These are phyloP conservation scores for Hipparchia sbordonii DNA, from an alignment of 2,888 invertebrate genomes.

Conservation along the genomic window DNA sequence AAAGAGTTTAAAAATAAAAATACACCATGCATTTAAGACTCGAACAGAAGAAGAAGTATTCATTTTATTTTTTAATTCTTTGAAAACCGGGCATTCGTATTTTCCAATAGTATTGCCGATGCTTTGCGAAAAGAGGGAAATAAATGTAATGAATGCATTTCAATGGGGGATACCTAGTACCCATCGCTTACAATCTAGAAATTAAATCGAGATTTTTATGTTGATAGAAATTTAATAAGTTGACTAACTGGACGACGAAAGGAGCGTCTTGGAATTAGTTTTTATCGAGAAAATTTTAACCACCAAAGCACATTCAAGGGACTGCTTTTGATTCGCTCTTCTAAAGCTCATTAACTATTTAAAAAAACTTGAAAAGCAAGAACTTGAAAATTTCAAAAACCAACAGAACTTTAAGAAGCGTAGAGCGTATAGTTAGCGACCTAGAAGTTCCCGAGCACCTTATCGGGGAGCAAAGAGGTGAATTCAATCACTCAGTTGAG, in stretches of 20 bases:
- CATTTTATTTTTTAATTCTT: neutral
- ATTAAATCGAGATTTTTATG: constrained; percentile 5
- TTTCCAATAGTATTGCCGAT: neutral
- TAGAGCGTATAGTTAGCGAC: neutral
- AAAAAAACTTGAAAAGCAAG: too few species aligned
- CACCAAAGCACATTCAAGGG: too few species aligned
- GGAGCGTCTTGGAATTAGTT: neutral
- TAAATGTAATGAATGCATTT: constrained; percentile 8
- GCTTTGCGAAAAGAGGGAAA: constrained; percentile 1
- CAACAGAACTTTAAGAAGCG: neutral
- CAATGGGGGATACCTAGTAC: neutral
- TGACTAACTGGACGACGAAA: neutral
- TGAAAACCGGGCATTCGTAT: neutral
- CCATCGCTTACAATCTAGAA: neutral
- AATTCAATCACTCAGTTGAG: neutral
- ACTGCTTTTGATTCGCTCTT: too few species aligned
- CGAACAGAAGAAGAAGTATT: neutral
- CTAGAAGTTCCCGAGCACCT: neutral
- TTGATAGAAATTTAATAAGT: constrained; percentile 13
- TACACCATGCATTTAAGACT: neutral
- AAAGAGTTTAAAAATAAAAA: neutral
- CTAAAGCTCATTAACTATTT: too few species aligned
- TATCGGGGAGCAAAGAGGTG: neutral
- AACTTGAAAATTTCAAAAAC: neutral
- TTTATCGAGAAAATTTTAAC: neutral